Evolutionary conservation across 2,797 vertebrate species (phyloP).

Genomic region (Cyprinella venusta): DNA sequence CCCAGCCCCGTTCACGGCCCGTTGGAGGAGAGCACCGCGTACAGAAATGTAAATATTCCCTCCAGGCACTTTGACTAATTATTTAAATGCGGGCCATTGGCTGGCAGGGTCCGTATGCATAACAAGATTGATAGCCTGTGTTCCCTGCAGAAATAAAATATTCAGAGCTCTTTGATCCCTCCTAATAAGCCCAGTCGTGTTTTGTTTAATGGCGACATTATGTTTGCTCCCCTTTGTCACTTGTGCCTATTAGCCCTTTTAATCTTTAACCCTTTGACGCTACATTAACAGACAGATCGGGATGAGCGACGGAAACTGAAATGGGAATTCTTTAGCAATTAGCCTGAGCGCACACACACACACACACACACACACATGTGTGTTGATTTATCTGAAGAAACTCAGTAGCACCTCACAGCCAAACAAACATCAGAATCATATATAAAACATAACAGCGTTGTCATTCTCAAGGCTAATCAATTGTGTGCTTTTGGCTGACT

Average conservation of each 20-base stretch:
- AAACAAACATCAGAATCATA: slow-evolving; percentile 39
- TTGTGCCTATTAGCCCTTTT: slow-evolving; percentile 78
- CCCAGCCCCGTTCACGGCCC: slow-evolving; percentile 81
- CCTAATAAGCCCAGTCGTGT: slow-evolving; percentile 78
- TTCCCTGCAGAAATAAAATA: slow-evolving; percentile 87
- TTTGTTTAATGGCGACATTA: slow-evolving; percentile 78
- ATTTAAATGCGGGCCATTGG: slow-evolving; percentile 83
- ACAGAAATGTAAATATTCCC: slow-evolving; percentile 97
- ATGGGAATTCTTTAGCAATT: slow-evolving; percentile 52
- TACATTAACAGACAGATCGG: slow-evolving; percentile 70
- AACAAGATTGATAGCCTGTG: slow-evolving; percentile 84
- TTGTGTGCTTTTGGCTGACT: slow-evolving; percentile 52
- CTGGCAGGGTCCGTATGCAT: slow-evolving; percentile 82
- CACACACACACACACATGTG: background rate
- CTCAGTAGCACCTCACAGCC: slow-evolving; percentile 2
- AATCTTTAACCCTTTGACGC: slow-evolving; percentile 81
- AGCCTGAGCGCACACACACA: slow-evolving; percentile 10
- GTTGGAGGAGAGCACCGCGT: slow-evolving; percentile 83
- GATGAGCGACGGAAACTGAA: slow-evolving; percentile 47
- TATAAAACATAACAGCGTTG: slow-evolving; percentile 55
- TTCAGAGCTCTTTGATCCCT: slow-evolving; percentile 81
- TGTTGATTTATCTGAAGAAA: slow-evolving; percentile 24
- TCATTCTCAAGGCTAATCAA: slow-evolving; percentile 59
- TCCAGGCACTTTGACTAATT: slow-evolving; percentile 82
- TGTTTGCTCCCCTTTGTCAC: slow-evolving; percentile 79